Evolutionary conservation across 2,888 invertebrate genomes (phyloP).

Genomic region (Apodemia zela): DNA sequence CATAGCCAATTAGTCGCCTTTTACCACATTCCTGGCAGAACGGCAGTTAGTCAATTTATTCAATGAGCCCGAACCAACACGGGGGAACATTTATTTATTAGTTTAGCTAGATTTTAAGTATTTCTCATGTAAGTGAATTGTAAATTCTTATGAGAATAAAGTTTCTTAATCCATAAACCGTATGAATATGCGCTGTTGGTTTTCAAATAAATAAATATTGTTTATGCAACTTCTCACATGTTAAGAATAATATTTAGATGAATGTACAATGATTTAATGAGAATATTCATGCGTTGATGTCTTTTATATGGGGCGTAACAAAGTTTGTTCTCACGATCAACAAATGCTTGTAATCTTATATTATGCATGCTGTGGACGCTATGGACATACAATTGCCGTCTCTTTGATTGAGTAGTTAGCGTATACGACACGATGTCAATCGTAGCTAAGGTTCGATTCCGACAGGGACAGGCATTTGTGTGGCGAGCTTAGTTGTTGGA

Average conservation of each 20-base stretch:
- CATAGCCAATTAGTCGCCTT: too few species aligned
- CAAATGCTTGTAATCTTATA: conserved; percentile 30
- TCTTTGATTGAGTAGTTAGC: not conserved
- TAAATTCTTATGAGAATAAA: too few species aligned
- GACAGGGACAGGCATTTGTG: not conserved
- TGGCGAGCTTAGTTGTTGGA: not conserved
- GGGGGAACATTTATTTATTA: too few species aligned
- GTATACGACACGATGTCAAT: conserved; percentile 20
- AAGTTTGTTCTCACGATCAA: conserved; percentile 36
- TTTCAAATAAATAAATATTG: too few species aligned
- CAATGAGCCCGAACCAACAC: too few species aligned
- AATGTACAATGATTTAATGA: not conserved
- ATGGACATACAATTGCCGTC: conserved; percentile 25
- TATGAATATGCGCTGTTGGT: too few species aligned
- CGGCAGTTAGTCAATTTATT: too few species aligned
- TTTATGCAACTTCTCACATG: not conserved
- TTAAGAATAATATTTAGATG: not conserved
- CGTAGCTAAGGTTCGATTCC: conserved; percentile 20
- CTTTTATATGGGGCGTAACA: conserved; percentile 50
- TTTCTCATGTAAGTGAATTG: too few species aligned
- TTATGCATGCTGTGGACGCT: conserved; percentile 27
- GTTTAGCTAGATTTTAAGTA: too few species aligned
- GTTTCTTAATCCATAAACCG: too few species aligned
- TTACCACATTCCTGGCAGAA: too few species aligned
- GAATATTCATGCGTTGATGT: conserved; percentile 50